Evolutionary conservation across 2,113 vertebrate species (phyloP), one percentile per base, ranked within the genome.

Genomic region (Aleadryas rufinucha): DNA sequence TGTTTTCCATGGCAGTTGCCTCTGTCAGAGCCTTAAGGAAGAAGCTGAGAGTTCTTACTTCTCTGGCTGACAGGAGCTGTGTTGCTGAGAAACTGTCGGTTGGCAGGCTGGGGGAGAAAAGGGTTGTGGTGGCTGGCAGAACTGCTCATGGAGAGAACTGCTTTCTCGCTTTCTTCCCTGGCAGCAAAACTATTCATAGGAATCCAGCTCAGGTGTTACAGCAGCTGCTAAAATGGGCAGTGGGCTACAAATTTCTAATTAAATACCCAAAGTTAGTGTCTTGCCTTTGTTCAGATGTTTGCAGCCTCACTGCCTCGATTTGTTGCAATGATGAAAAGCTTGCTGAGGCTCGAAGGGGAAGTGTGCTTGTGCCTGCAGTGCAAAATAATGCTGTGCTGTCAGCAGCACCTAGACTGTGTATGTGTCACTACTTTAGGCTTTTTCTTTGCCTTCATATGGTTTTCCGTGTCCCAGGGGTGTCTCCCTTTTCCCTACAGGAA

Each of bases 401-500:
- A 45, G 42, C 42, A 61, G 70, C 31, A 13, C 1, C 6, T 8
- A 66, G 24, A 9, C 35, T 33, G 18, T 4, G 30, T 11, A 9
- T 6, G 10, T 1, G 5, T 53, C 10, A 9, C 42, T 33, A 28
- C 14, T 50, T 4, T 10, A 52, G n/a, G 63, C 23, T 60, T 82
- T 56, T 60, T 35, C 7, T 75, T 45, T 60, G 16, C 28, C n/a
- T 37, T 61, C 3, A 3, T 0, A 4, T 19, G 11, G 60, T 77
- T 74, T 52, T 16, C 30, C 0, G 1, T 14, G 20, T 76, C 30
- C 50, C 44, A 16, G 31, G 54, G 30, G 15, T 53, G 24, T 39
- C 30, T 77, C 45, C 31, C 49, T 80, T 42, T 33, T 71, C 82
- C 60, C 22, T 30, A 2, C 53, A 98, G 98, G 98, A 71, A 56